A percentile compares a stretch with the other conserved stretches of the same genome.
Conservation (phyloP, 2,797 vertebrate species). For the Sparidentex hasta region DNA sequence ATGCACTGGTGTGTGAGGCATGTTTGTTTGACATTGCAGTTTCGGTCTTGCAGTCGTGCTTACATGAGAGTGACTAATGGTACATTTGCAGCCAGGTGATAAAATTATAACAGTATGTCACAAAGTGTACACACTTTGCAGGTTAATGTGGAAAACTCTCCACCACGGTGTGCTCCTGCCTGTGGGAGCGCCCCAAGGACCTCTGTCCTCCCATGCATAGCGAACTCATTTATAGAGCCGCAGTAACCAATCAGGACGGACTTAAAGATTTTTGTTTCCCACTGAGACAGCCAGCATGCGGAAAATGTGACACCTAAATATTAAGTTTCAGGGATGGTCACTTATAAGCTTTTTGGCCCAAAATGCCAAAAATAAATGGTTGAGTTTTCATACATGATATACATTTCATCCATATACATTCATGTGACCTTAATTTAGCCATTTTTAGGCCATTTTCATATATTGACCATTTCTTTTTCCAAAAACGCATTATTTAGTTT, state of each 20-base stretch:
- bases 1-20: slow-evolving; percentile 39
- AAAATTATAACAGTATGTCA: slow-evolving; percentile 29
- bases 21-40: slow-evolving; percentile 32
- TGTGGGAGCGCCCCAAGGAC: slow-evolving; percentile 54
- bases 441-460: too few relatives aligned
- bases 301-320: neutral
- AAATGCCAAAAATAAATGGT: neutral
- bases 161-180: slow-evolving; percentile 43
- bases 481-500: too few relatives aligned
- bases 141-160: slow-evolving; percentile 53
- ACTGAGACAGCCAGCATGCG: neutral
- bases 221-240: slow-evolving; percentile 50
- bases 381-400: neutral
- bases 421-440: neutral
- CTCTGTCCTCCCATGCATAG: slow-evolving; percentile 49
- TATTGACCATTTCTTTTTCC: too few relatives aligned
- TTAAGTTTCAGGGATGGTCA: neutral
- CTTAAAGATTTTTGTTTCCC: slow-evolving; percentile 4
- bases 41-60: neutral
- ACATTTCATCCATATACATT: neutral
- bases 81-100: slow-evolving; percentile 23
- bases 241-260: slow-evolving; percentile 35
- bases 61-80: slow-evolving; percentile 20
- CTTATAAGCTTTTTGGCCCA: neutral
- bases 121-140: slow-evolving; percentile 36